Percentiles rank a stretch among this genome's conserved stretches.
These are phyloP conservation scores for Enteromius treurensis DNA, from an alignment of 2,797 vertebrate species.

Conservation along the genomic window DNA sequence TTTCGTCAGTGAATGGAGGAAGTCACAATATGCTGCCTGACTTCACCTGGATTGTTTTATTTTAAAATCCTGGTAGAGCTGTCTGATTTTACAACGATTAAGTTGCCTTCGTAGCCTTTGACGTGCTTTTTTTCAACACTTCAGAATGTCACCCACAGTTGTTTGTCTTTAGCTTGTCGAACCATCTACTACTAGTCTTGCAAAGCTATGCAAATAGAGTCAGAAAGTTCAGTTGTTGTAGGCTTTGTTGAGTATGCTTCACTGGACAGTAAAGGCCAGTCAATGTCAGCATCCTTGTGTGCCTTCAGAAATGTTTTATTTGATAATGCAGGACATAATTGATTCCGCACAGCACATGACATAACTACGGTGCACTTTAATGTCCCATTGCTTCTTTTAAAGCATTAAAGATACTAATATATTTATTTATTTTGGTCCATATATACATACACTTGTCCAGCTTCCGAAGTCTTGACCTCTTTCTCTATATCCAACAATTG, in stretches of 20 bases:
- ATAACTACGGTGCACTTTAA: background rate
- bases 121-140: background rate
- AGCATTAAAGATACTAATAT: background rate
- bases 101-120: background rate
- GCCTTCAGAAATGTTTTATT: background rate
- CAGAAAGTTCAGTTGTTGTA: background rate
- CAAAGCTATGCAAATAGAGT: constrained; percentile 10
- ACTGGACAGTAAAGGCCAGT: background rate
- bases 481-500: background rate
- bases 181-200: background rate
- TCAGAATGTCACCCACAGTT: background rate
- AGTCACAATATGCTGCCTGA: background rate
- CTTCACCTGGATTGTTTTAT: constrained; percentile 17
- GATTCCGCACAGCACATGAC: background rate
- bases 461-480: background rate
- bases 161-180: background rate
- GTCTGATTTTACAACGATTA: background rate
- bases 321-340: background rate
- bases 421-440: too few species aligned
- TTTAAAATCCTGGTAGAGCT: background rate
- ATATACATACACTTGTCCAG: background rate
- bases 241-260: background rate
- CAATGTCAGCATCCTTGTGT: background rate
- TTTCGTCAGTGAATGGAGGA: constrained; percentile 49
- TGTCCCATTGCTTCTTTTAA: constrained; percentile 1